These are phyloP conservation scores for Leptodactylus fallax DNA, from an alignment of 2,797 vertebrate genomes.

Conservation along the genomic window DNA sequence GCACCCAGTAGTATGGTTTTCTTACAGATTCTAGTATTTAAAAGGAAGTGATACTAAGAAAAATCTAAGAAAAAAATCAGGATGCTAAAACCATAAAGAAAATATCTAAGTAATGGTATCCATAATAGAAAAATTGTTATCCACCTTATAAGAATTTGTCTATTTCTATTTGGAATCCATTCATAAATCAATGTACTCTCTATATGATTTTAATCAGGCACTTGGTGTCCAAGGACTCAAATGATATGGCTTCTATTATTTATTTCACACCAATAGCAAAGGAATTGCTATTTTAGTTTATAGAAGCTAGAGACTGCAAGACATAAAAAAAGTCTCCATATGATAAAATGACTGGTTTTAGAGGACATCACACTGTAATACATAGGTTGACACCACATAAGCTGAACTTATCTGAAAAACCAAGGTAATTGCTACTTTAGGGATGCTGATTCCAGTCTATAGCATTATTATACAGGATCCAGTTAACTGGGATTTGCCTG, in stretches of 20 bases:
- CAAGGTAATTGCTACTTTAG: conserved; percentile 57
- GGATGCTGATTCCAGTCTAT: conserved; percentile 38
- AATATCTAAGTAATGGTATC: too few relatives aligned
- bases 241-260: neutral
- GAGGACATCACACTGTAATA: conserved; percentile 17
- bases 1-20: neutral
- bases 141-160: neutral
- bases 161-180: neutral
- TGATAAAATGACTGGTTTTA: conserved; percentile 24
- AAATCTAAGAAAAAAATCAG: neutral
- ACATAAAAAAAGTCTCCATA: conserved; percentile 24
- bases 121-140: neutral
- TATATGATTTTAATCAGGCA: conserved; percentile 12
- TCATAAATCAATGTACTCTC: conserved; percentile 34
- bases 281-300: neutral
- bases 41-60: neutral
- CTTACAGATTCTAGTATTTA: neutral
- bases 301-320: neutral
- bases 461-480: conserved; percentile 77
- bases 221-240: neutral
- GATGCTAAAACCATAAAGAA: too few relatives aligned
- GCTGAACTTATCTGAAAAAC: conserved; percentile 31
- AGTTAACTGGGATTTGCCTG: conserved; percentile 72
- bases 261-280: neutral
- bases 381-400: conserved; percentile 44